phyloP scores from a whole-genome alignment of 2,888 invertebrate species.

The Idaea dimidiata region DNA sequence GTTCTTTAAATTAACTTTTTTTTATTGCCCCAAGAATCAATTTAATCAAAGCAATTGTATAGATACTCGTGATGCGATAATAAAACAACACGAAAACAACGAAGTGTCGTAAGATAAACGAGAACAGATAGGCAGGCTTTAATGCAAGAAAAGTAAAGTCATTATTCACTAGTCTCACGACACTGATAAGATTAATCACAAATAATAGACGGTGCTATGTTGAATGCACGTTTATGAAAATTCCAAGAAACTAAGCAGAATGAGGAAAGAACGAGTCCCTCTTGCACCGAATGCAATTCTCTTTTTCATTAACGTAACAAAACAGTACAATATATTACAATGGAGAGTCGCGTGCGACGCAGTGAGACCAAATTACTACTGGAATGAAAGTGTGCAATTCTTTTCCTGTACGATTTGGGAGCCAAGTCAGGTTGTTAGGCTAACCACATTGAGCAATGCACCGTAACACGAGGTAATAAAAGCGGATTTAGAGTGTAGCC shows the following conservation, averaged over 20 bases:
- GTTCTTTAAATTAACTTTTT: not conserved
- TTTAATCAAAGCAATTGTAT: not conserved
- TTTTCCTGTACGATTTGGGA: slow-evolving; percentile 45
- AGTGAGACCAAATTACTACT: slow-evolving; percentile 34
- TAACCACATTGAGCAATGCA: slow-evolving; percentile 7
- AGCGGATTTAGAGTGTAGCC: slow-evolving; percentile 17
- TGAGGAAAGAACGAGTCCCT: not conserved
- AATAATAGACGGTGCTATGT: not conserved
- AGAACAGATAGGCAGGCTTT: not conserved
- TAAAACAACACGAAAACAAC: not conserved
- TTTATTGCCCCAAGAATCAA: not conserved
- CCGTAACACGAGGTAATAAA: slow-evolving; percentile 18
- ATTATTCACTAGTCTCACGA: not conserved
- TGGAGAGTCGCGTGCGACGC: slow-evolving; percentile 34
- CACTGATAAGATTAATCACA: not conserved
- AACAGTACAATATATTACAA: slow-evolving; percentile 32
- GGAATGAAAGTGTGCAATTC: slow-evolving; percentile 46
- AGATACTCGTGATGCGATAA: not conserved
- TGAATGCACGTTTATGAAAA: not conserved
- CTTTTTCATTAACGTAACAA: slow-evolving; percentile 35
- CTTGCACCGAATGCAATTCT: slow-evolving; percentile 25
- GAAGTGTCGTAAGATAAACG: not conserved
- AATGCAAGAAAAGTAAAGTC: not conserved
- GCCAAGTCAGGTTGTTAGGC: slow-evolving; percentile 18
- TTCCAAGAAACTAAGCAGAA: not conserved